Base-by-base conservation (phyloP, 2,113 vertebrate genomes). In the Limnothrissa miodon region DNA sequence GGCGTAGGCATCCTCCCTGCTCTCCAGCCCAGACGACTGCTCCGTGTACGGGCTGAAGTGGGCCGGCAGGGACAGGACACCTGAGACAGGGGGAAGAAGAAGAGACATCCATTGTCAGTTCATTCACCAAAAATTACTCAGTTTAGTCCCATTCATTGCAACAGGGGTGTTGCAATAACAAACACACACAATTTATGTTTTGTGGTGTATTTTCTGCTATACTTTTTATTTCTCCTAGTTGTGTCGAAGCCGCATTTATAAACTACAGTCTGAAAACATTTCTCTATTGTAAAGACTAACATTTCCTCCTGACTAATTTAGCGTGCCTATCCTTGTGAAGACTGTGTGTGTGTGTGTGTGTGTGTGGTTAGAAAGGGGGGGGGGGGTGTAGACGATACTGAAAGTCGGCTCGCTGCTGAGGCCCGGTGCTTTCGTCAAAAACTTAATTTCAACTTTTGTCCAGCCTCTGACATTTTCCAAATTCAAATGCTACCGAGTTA, bases 51-150 rank as follows among this genome's bases (percentile, higher is more conserved):
- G 95, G 82, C 96, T 97, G 88, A 97, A 95, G 85, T 96, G 95
- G 0, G 95, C 95, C 0, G 96, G 96, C 48, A 97, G 93, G 0
- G 96, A 97, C 81, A 98, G 94, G 85, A 98, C 97, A 85, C 97
- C 97, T 99, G 85, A 66, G 70, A 89, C 84, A 87, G 89, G 13
- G 83, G 17, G 15, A 51, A 51, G 0, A 25, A 86, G 19, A 51
- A 44, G 0, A 19, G 56, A 84, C 74, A 0, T 23, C 4, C 62
- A 44, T 11, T 56, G 19, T 23, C 44, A 23, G 21, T 56, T 56
- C 19, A 56, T 1, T 56, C 21, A 56, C 19, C 19, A 56, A 56
- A 23, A 21, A 23, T 6, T 23, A 56, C 0, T 4, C 21, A 11
- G 15, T 48, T 9, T 13, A 56, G 5, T 56, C 19, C 51, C 51